Evolutionary conservation across 35 echinoderm and acorn worm genomes (phyloP).

Genomic region (Diadema setosum): DNA sequence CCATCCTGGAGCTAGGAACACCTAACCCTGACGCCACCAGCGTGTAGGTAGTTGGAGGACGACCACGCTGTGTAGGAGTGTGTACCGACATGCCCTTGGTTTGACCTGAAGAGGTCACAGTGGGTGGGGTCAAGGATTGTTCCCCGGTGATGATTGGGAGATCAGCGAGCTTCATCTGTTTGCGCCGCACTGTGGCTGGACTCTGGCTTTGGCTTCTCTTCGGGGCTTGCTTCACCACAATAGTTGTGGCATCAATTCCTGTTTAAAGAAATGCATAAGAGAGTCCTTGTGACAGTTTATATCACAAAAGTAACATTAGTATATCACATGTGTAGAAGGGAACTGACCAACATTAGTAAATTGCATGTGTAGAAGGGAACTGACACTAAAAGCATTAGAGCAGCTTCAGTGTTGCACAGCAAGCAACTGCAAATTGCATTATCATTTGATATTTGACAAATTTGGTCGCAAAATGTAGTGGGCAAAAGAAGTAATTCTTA

Average conservation of each 20-base stretch:
- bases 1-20: neutral
- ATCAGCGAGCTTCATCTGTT: conserved; percentile 49
- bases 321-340: no score
- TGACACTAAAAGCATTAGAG: no score
- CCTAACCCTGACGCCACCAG: neutral
- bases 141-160: conserved; percentile 58
- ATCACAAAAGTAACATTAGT: no score
- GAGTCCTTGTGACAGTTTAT: no score
- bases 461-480: no score
- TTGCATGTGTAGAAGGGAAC: no score
- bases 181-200: conserved; percentile 34
- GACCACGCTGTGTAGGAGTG: neutral
- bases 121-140: neutral
- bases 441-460: no score
- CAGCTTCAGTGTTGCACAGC: no score
- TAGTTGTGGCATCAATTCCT: conserved; percentile 11
- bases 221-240: neutral
- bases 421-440: no score
- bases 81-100: neutral
- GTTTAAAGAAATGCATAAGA: neutral
- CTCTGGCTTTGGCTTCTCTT: conserved; percentile 31
- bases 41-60: neutral
- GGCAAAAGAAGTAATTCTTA: no score
- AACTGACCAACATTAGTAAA: no score
- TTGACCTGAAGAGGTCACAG: neutral